Percentiles rank a stretch among this genome's conserved stretches.
Evolutionary conservation across 2,888 invertebrate species (phyloP).

Genomic region (Campoplex nolae): DNA sequence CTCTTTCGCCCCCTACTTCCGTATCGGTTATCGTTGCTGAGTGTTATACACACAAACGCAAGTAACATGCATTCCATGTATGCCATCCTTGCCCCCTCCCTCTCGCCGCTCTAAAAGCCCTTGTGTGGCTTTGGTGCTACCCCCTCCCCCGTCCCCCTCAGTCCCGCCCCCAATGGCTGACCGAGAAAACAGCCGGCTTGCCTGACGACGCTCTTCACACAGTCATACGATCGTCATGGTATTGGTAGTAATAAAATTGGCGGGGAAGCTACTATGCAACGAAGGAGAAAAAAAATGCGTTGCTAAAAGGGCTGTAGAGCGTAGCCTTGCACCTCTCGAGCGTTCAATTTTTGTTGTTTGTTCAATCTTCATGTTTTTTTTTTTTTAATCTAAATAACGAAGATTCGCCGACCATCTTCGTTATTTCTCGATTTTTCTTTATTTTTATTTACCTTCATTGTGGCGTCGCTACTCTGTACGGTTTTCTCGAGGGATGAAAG

Average conservation of each 20-base stretch:
- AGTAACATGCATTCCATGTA: constrained; percentile 42
- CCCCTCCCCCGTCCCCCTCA: constrained; percentile 59
- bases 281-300: constrained; percentile 71
- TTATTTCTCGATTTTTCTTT: too few relatives aligned
- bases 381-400: neutral
- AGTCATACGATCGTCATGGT: constrained; percentile 3
- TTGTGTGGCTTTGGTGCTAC: constrained; percentile 30
- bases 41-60: constrained; percentile 3
- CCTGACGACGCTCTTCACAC: constrained; percentile 44
- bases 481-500: constrained; percentile 85
- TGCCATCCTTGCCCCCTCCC: constrained; percentile 57
- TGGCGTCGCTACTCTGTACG: constrained; percentile 86
- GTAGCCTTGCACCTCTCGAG: constrained; percentile 61
- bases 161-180: constrained; percentile 61
- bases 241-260: constrained; percentile 63
- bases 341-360: constrained; percentile 35
- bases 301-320: constrained; percentile 41
- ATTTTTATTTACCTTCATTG: constrained; percentile 84
- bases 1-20: constrained; percentile 56
- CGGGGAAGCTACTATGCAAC: constrained; percentile 71
- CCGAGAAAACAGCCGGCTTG: constrained; percentile 61
- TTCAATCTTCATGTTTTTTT: neutral
- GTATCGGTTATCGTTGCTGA: constrained; percentile 30
- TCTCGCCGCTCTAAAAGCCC: constrained; percentile 20
- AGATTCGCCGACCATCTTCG: neutral